phyloP scores from a whole-genome alignment of 2,888 invertebrate genomes.

The Andrena chrysosceles region DNA sequence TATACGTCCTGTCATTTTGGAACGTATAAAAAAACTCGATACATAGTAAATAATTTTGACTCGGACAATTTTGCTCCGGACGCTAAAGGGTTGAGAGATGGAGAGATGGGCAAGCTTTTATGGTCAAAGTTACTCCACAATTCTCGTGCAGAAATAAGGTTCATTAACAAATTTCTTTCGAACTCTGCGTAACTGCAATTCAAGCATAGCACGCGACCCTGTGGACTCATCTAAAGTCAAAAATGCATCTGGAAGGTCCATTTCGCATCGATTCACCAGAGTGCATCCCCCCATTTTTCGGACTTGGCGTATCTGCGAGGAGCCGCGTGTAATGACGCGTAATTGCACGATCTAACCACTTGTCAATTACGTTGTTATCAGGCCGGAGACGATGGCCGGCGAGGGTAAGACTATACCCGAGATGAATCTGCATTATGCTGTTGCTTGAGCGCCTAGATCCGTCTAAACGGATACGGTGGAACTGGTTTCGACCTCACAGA shows the following conservation, averaged over 20 bases:
- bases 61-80: too few relatives aligned
- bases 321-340: slow-evolving; percentile 58
- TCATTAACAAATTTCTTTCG: too few relatives aligned
- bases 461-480: slow-evolving; percentile 54
- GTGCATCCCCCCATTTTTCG: neutral
- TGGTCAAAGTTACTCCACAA: too few relatives aligned
- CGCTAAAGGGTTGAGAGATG: too few relatives aligned
- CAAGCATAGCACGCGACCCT: too few relatives aligned
- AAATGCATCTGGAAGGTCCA: neutral
- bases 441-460: slow-evolving; percentile 47
- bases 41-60: too few relatives aligned
- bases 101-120: too few relatives aligned
- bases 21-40: too few relatives aligned
- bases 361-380: slow-evolving; percentile 63
- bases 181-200: too few relatives aligned
- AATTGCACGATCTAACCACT: slow-evolving; percentile 53
- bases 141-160: too few relatives aligned
- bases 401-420: slow-evolving; percentile 10
- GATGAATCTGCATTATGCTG: slow-evolving; percentile 57
- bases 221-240: too few relatives aligned
- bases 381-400: neutral
- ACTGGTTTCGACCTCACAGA: slow-evolving; percentile 65
- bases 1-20: too few relatives aligned
- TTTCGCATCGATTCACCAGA: neutral
- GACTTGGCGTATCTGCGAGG: slow-evolving; percentile 13